Conservation (phyloP, 2,113 vertebrate species). For the Podarcis cretensis region DNA sequence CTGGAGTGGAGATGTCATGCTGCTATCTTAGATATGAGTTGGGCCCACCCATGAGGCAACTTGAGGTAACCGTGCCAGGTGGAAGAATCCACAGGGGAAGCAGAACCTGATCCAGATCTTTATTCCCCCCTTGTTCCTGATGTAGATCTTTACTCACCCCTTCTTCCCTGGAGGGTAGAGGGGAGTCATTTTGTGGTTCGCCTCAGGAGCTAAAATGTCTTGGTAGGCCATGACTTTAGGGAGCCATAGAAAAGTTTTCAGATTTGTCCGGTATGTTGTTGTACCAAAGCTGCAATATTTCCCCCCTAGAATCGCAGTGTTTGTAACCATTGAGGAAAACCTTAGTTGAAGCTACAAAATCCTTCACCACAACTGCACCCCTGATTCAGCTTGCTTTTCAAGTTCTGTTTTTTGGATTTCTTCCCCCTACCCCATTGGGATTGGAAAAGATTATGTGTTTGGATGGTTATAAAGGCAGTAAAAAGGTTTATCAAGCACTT, state of each 20-base stretch:
- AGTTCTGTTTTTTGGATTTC: neutral
- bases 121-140: no score
- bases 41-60: no score
- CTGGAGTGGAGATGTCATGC: accelerated
- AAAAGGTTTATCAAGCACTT: neutral
- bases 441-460: neutral
- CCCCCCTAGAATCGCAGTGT: neutral
- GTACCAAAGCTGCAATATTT: neutral
- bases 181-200: no score
- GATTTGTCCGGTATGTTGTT: neutral
- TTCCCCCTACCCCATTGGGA: neutral
- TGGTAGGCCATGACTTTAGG: constrained; percentile 13
- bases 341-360: neutral
- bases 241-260: constrained; percentile 20
- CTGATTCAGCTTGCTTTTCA: neutral
- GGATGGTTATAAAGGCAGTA: neutral
- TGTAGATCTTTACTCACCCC: no score
- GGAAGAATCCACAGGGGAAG: no score
- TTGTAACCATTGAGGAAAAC: neutral
- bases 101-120: no score
- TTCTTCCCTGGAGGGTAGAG: no score
- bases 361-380: neutral
- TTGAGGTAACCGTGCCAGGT: no score
- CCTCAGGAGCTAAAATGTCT: neutral
- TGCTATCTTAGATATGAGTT: neutral